Conservation (phyloP, 2,113 vertebrate genomes). For the Platycercus adscitus region DNA sequence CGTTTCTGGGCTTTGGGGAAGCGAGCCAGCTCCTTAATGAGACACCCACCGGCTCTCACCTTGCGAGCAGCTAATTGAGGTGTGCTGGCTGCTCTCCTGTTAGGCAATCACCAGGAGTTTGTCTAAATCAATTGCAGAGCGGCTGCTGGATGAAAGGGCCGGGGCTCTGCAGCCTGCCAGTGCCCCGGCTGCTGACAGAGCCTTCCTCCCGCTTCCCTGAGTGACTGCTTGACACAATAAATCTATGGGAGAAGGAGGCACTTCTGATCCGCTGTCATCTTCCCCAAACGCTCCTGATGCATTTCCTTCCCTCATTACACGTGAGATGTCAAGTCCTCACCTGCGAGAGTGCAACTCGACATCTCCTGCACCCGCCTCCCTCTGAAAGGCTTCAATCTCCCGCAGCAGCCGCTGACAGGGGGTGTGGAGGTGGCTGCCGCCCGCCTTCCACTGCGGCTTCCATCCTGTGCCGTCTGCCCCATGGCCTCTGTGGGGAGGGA, state of each 20-base stretch:
- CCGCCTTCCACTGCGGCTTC: neutral
- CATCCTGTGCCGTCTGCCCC: neutral
- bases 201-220: constrained; percentile 25
- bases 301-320: constrained; percentile 71
- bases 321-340: constrained; percentile 42
- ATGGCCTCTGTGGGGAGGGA: rapidly evolving
- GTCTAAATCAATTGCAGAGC: constrained; percentile 26
- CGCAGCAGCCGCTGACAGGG: neutral
- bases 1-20: rapidly evolving
- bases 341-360: neutral
- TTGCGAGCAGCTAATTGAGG: constrained; percentile 20
- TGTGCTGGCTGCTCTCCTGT: neutral
- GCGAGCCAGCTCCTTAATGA: neutral
- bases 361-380: neutral
- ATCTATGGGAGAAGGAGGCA: constrained; percentile 62
- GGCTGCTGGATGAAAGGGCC: constrained; percentile 52
- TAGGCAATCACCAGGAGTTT: neutral
- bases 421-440: neutral
- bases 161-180: neutral
- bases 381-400: neutral
- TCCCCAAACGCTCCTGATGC: constrained; percentile 62
- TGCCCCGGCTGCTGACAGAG: neutral
- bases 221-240: constrained; percentile 68
- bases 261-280: constrained; percentile 71
- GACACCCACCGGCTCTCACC: neutral